A percentile compares a stretch with the other conserved stretches of the same genome.
Evolutionary conservation across 2,113 vertebrate species (phyloP).

Genomic region (Athene noctua): DNA sequence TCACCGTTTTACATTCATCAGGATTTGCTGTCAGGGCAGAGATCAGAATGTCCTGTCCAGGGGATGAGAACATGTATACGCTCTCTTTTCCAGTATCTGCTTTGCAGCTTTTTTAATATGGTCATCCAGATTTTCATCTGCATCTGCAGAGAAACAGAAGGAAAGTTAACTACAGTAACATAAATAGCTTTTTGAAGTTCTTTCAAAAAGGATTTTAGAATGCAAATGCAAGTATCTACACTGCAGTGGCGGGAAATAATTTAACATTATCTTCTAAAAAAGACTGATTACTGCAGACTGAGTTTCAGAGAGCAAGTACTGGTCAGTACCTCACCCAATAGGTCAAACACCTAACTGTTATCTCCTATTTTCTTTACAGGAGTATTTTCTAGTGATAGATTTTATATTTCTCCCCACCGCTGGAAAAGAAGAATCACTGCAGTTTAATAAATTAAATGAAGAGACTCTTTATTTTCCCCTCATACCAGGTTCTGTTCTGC

Average conservation of each 20-base stretch:
- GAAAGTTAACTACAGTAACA: neutral
- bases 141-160: constrained; percentile 67
- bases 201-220: neutral
- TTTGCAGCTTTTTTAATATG: constrained; percentile 88
- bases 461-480: neutral
- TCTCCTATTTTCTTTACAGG: neutral
- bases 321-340: neutral
- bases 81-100: constrained; percentile 83
- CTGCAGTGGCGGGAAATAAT: neutral
- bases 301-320: neutral
- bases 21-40: neutral
- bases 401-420: neutral
- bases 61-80: constrained; percentile 89
- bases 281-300: neutral
- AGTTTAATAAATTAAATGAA: neutral
- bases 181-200: neutral
- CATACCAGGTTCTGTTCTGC: neutral
- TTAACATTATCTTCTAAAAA: neutral
- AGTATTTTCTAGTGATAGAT: neutral
- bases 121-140: constrained; percentile 88
- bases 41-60: constrained; percentile 86
- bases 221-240: neutral
- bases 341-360: neutral
- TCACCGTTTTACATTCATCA: neutral
- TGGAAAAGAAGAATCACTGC: too few relatives aligned